phyloP scores from a whole-genome alignment of 2,888 invertebrate genomes.

The Gortyna flavago region DNA sequence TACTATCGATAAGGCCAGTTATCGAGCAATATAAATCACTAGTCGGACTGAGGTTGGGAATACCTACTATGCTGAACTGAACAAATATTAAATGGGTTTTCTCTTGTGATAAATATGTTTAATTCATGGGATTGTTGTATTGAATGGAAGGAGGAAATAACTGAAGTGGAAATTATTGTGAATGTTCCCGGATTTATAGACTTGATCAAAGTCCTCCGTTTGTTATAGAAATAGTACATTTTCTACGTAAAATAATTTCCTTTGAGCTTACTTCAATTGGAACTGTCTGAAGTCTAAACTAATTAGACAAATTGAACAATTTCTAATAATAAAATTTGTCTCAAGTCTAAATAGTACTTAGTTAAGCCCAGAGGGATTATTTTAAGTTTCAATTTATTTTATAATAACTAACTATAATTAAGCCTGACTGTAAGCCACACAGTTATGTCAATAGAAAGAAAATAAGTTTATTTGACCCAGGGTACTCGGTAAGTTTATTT shows the following conservation, averaged over 20 bases:
- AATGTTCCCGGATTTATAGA: slow-evolving; percentile 7
- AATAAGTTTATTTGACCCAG: no score
- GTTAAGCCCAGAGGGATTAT: background rate
- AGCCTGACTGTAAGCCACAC: background rate
- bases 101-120: slow-evolving; percentile 53
- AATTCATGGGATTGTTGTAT: slow-evolving; percentile 35
- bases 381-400: slow-evolving; percentile 7
- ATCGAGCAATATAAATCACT: slow-evolving; percentile 65
- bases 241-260: slow-evolving; percentile 19
- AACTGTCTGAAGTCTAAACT: background rate
- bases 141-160: slow-evolving; percentile 23
- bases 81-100: slow-evolving; percentile 52
- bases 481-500: no score
- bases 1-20: slow-evolving; percentile 61
- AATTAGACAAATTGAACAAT: slow-evolving; percentile 31
- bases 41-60: slow-evolving; percentile 36
- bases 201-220: slow-evolving; percentile 1
- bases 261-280: background rate
- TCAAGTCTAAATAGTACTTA: slow-evolving; percentile 1
- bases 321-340: slow-evolving; percentile 19
- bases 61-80: slow-evolving; percentile 41
- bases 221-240: background rate
- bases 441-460: background rate
- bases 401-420: background rate
- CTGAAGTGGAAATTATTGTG: slow-evolving; percentile 13